Conservation (phyloP, 2,113 vertebrate species). For the Girardinichthys multiradiatus region DNA sequence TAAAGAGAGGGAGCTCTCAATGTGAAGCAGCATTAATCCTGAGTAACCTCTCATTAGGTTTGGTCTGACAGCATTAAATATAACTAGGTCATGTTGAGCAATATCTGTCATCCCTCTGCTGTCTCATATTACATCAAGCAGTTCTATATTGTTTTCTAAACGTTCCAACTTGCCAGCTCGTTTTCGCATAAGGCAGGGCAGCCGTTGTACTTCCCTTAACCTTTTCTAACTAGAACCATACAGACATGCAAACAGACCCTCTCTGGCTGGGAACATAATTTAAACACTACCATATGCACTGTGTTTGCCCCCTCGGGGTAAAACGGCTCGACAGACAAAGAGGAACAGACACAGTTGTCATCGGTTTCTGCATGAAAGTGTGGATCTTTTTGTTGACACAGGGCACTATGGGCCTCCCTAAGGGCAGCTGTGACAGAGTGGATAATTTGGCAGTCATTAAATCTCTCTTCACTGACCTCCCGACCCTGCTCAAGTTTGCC, state of each 20-base stretch:
- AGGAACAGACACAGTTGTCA: slow-evolving; percentile 44
- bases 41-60: slow-evolving; percentile 6
- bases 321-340: slow-evolving; percentile 22
- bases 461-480: slow-evolving; percentile 33
- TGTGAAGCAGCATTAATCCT: slow-evolving; percentile 13
- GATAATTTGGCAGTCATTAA: slow-evolving; percentile 63
- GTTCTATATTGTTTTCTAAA: background rate
- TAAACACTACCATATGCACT: slow-evolving; percentile 15
- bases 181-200: slow-evolving; percentile 17
- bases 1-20: slow-evolving; percentile 22
- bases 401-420: slow-evolving; percentile 24
- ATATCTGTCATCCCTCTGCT: background rate
- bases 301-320: slow-evolving; percentile 18
- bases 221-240: slow-evolving; percentile 30
- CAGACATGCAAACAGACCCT: slow-evolving; percentile 9
- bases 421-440: slow-evolving; percentile 26
- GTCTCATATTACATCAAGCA: background rate
- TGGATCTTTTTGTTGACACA: slow-evolving; percentile 11
- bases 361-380: slow-evolving; percentile 23
- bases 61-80: slow-evolving; percentile 4
- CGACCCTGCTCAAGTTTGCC: slow-evolving; percentile 28
- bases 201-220: slow-evolving; percentile 1
- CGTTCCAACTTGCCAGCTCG: background rate
- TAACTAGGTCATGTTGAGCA: background rate
- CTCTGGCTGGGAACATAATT: slow-evolving; percentile 32